phyloP scores from a whole-genome alignment of 2,113 vertebrate genomes.

The Coptodon rendalli region DNA sequence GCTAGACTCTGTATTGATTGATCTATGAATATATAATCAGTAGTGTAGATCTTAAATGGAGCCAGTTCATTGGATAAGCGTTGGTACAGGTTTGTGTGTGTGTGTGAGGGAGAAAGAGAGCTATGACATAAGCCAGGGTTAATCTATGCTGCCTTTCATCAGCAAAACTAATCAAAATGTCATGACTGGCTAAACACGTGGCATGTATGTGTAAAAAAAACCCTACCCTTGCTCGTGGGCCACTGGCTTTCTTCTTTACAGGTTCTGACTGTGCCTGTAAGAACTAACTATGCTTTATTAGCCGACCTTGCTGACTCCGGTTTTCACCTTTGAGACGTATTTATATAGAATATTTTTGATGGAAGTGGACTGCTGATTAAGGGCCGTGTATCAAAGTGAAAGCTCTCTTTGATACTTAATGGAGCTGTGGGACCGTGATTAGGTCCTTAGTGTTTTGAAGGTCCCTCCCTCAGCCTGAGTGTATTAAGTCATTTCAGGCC shows the following conservation, averaged over 20 bases:
- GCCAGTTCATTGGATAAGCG: constrained; percentile 14
- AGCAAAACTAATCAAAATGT: background rate
- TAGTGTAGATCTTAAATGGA: constrained; percentile 51
- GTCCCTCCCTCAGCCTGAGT: background rate
- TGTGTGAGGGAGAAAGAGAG: background rate
- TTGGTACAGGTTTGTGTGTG: background rate
- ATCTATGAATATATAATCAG: constrained; percentile 71
- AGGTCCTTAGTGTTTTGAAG: background rate
- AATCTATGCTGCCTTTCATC: background rate
- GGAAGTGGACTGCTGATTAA: background rate
- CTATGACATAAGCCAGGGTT: background rate
- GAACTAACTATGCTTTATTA: background rate
- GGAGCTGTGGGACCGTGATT: no score
- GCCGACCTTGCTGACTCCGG: background rate
- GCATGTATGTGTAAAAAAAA: background rate
- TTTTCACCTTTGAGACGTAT: background rate
- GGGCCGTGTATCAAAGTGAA: background rate
- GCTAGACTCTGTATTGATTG: constrained; percentile 63
- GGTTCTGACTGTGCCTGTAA: background rate
- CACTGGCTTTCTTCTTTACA: background rate
- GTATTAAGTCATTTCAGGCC: background rate
- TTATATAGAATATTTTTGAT: background rate
- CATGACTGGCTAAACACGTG: background rate
- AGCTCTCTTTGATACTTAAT: background rate
- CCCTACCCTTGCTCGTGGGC: background rate